Evolutionary conservation across 2,113 vertebrate species (phyloP), one percentile per base, ranked within the genome.

Genomic region (Theristicus caerulescens): DNA sequence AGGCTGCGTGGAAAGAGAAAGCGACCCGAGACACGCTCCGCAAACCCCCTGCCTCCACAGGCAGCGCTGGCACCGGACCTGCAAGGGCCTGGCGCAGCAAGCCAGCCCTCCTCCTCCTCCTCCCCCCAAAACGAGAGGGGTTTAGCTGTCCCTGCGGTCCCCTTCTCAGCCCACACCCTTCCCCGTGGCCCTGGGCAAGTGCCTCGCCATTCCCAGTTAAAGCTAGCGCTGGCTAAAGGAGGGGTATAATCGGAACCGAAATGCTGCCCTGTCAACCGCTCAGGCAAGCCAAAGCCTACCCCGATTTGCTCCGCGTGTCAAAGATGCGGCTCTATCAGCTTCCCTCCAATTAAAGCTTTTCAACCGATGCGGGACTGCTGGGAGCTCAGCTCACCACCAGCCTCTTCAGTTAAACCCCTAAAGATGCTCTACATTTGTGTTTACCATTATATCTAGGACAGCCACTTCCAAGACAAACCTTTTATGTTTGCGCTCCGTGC

Each of bases 391-490:
- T 67, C 73, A 6, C 54, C 3, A 3, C 5, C 47, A 5, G 15
- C 12, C 47, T 27, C 46, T 25, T 18, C 55, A 26, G 70, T 11
- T 8, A 38, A 25, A 21, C 29, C 58, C 55, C 72, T 26, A 8
- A 7, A 3, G 58, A 66, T 1, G 19, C 16, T 2, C 51, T 6
- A 20, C 42, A 3, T 11, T 16, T 3, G 12, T 13, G 46, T 34
- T n/a, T 9, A 34, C 46, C 22, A 0, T 3, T 4, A 2, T 7
- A 62, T 51, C 55, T 34, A 54, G 80, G 80, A 25, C 86, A 67
- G 61, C 13, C 36, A n/a, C 69, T 40, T 73, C 81, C 66, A 38
- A 52, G n/a, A 24, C 49, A 86, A 81, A 32, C 20, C 47, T 57
- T 70, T 81, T 12, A 13, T 19, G 55, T 85, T 31, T 31, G 55